Base-by-base conservation (phyloP, 2,888 invertebrate genomes). In the Pasiphila rectangulata region DNA sequence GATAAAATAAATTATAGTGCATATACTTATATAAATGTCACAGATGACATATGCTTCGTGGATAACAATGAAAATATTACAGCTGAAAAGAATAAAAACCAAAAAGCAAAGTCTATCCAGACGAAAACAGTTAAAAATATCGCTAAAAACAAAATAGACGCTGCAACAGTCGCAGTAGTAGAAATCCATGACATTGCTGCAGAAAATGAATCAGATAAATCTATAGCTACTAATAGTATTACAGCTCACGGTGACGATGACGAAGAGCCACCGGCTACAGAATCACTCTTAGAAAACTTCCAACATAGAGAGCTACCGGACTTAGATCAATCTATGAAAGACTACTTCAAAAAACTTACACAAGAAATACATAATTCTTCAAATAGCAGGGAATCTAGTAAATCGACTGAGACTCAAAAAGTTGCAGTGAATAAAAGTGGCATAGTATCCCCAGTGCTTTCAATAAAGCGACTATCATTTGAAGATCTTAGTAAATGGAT, bases 151-250 rank as follows among this genome's bases (percentile, higher is more conserved):
- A 30, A 15, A 29, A 29, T 2, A 7, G 29, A 29, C 13, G 3
- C 1, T 0, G 3, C 10, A 20, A 6, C 9, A 17, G 27, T 10
- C 2, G 10, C 12, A 25, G 4, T 12, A 9, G 25, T 27, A 25
- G 49, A 20, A 6, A 24, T 38, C 23, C 23, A 50, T 10, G 25
- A 42, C 17, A 44, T 47, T 4, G 2, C 5, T 23, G 27, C 47
- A 48, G 37, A 10, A 50, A 27, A 24, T 42, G 60, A 56, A 30
- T 70, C 70, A 1, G 75, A 73, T 4, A 66, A 51, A 23, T 76
- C 83, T 5, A 77, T 84, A 45, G 57, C 59, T 2, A 77, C 79
- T 2, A 39, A 65, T n/a, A 80, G 78, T 1, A 83, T 84, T 12
- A 82, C 69, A 13, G 85, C 68, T 1, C 83, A 83, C 20, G 79